Base-by-base conservation (phyloP, 2,797 vertebrate species). In the Petrocephalus schoutedeni region DNA sequence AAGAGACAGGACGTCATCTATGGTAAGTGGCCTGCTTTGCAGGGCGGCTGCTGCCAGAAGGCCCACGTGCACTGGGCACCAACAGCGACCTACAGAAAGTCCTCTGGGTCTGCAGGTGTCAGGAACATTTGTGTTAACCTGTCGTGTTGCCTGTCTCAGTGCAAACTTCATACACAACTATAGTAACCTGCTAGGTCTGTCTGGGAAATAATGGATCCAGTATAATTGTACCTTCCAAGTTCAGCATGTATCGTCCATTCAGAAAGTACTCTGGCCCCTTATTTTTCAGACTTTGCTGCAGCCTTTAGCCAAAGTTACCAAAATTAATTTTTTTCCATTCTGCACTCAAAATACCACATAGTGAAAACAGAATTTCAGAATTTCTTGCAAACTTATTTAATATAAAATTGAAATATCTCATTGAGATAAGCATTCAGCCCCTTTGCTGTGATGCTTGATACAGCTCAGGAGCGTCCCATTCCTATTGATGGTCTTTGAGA, bases 1-100 rank as follows among this genome's bases (percentile, higher is more conserved):
- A 98, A 97, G 92, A 95, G 96, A 51, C 98, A 98, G 89, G 97
- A 98, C 87, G 97, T 99, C 58, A 97, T 99, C 92, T 98, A 97
- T 0, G 98, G 98, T 99, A 91, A 4, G 28, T 9, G 19, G 6
- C 16, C 3, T 12, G 19, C 32, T 32, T 2, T 53, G 36, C 67
- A 36, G 32, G 54, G 14, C 49, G 12, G 32, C 19, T 41, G 9
- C 77, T 21, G 14, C n/a, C 10, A 32, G n/a, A 83, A 21, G 45
- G 19, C n/a, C 51, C 19, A 21, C 41, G 8, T 51, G 19, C 28
- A 1, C 41, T 16, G n/a, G 19, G 67, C 28, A 71, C 32, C 12
- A 32, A 5, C 3, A 6, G 32, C 36, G 28, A 74, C 67, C 14
- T 19, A 12, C 32, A 41, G 1, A 64, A 23, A 64, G 23, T 64